Evolutionary conservation across 2,888 invertebrate species (phyloP).

Genomic region (Seladonia tumulorum): DNA sequence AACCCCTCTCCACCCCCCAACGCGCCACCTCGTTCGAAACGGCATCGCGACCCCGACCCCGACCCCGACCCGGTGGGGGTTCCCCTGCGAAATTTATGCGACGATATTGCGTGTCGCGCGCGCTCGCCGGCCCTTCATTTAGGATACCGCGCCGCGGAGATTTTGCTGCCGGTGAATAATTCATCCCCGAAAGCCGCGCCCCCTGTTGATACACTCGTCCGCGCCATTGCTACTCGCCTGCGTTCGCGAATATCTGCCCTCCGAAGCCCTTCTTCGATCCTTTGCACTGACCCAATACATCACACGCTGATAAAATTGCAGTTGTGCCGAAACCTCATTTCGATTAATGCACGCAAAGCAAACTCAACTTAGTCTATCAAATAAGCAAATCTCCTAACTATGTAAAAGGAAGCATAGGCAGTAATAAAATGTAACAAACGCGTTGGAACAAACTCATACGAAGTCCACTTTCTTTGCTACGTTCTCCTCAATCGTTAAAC

Average conservation of each 20-base stretch:
- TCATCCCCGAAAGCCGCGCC: not conserved
- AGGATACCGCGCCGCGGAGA: conserved; percentile 5
- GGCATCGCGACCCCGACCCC: not conserved
- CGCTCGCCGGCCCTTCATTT: not conserved
- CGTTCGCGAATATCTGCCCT: not conserved
- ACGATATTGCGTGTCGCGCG: conserved; percentile 37
- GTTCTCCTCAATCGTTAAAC: too few species aligned
- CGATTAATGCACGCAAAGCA: too few species aligned
- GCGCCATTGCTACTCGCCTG: not conserved
- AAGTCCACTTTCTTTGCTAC: too few species aligned
- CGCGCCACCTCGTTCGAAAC: not conserved
- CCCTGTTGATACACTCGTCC: not conserved
- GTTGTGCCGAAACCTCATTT: too few species aligned
- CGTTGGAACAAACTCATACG: too few species aligned
- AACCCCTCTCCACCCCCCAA: not conserved
- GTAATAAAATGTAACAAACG: too few species aligned
- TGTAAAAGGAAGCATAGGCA: too few species aligned
- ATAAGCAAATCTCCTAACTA: too few species aligned
- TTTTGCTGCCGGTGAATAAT: conserved; percentile 40
- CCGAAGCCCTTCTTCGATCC: not conserved
- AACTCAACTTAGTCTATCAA: too few species aligned
- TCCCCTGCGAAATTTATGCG: conserved; percentile 49
- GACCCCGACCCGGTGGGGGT: not conserved
- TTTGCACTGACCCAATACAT: not conserved
- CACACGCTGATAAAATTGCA: too few species aligned